These are phyloP conservation scores for Dolomedes plantarius DNA, from an alignment of 2,888 invertebrate genomes.

Conservation along the genomic window DNA sequence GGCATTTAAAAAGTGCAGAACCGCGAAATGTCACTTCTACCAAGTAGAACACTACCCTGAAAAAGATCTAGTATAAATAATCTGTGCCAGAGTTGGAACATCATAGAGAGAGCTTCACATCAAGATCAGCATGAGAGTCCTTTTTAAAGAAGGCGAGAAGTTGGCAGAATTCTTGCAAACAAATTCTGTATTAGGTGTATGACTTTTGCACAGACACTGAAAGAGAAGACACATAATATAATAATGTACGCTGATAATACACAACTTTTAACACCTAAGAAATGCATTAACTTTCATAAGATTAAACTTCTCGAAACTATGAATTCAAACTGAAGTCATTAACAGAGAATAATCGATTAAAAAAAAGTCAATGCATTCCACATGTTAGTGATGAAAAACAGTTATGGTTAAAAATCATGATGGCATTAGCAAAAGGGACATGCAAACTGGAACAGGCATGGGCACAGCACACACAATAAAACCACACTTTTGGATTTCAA, in stretches of 20 bases:
- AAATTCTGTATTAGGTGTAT: conserved; percentile 30
- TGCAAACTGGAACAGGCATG: not conserved
- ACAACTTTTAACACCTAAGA: not conserved
- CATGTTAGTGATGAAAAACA: not conserved
- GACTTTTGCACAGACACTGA: conserved; percentile 67
- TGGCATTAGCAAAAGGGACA: not conserved
- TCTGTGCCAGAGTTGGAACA: not conserved
- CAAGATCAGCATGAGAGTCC: conserved; percentile 11
- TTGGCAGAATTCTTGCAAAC: not conserved
- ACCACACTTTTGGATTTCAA: not conserved
- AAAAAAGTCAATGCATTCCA: not conserved
- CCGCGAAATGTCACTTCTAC: not conserved
- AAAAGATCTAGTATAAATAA: conserved; percentile 5
- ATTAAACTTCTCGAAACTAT: no score
- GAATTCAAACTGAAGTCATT: not conserved
- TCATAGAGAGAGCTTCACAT: not conserved
- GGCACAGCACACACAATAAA: not conserved
- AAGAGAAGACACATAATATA: conserved; percentile 30
- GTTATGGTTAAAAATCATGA: not conserved
- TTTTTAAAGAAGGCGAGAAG: not conserved
- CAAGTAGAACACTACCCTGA: not conserved
- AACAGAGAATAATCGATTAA: not conserved
- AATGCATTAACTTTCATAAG: not conserved
- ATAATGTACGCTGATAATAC: not conserved
- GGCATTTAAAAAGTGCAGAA: conserved; percentile 36